Evolutionary conservation across 2,888 invertebrate genomes (phyloP).

Genomic region (Drepana falcataria): DNA sequence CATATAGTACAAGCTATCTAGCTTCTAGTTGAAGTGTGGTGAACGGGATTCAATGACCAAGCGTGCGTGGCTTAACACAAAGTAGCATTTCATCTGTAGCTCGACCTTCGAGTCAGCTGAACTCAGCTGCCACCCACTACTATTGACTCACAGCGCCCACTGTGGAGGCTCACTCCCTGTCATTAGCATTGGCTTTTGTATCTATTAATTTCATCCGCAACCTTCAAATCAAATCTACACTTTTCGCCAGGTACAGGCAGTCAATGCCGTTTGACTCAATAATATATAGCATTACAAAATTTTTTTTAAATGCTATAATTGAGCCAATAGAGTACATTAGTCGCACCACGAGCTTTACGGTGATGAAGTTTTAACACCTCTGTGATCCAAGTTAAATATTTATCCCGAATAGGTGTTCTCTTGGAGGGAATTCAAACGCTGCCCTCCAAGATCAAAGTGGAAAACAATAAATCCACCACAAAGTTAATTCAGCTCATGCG

Average conservation of each 20-base stretch:
- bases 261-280: neutral
- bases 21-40: neutral
- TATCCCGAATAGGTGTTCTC: too few species aligned
- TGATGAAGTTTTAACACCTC: too few species aligned
- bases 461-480: neutral
- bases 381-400: too few species aligned
- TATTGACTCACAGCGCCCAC: slow-evolving; percentile 67
- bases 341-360: too few species aligned
- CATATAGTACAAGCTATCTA: too few species aligned
- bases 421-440: neutral
- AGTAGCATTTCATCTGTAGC: slow-evolving; percentile 5
- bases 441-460: neutral
- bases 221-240: slow-evolving; percentile 47
- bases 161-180: slow-evolving; percentile 26
- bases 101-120: slow-evolving; percentile 53
- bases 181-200: slow-evolving; percentile 52
- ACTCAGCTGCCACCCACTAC: slow-evolving; percentile 55
- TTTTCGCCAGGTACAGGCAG: slow-evolving; percentile 15
- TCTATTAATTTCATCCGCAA: slow-evolving; percentile 48
- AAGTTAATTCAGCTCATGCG: neutral
- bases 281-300: neutral
- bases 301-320: too few species aligned
- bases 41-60: slow-evolving; percentile 55
- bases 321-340: too few species aligned
- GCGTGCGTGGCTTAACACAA: slow-evolving; percentile 12